phyloP scores from a whole-genome alignment of 2,888 invertebrate species.

The Chrysolina americana region DNA sequence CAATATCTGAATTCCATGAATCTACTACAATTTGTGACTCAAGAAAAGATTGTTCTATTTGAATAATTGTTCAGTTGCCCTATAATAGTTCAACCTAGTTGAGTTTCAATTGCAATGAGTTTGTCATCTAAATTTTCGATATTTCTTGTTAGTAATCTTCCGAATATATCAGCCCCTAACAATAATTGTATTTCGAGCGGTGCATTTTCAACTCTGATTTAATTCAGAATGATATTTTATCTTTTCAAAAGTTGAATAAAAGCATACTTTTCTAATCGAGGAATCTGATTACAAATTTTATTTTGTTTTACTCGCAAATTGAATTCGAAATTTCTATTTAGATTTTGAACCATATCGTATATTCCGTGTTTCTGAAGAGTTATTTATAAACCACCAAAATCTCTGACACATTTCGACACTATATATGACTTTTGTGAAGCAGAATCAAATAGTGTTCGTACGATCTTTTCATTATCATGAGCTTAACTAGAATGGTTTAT shows the following conservation, averaged over 20 bases:
- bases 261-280: too few relatives aligned
- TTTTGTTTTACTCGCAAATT: too few relatives aligned
- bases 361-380: constrained; percentile 17
- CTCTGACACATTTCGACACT: constrained; percentile 15
- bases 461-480: neutral
- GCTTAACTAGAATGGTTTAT: neutral
- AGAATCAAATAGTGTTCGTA: neutral
- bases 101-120: too few relatives aligned
- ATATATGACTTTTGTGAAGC: constrained; percentile 16
- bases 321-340: too few relatives aligned
- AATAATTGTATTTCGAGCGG: neutral
- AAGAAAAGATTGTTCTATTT: neutral
- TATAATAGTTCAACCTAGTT: neutral
- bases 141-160: too few relatives aligned
- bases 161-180: too few relatives aligned
- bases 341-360: constrained; percentile 15
- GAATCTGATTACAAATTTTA: too few relatives aligned
- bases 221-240: constrained; percentile 7
- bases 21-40: neutral
- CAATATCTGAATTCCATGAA: too few relatives aligned
- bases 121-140: too few relatives aligned
- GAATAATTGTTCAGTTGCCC: neutral
- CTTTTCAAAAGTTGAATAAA: too few relatives aligned
- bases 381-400: constrained; percentile 16
- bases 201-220: neutral